Evolutionary conservation across 2,113 vertebrate genomes (phyloP).

Genomic region (Nicator chloris): DNA sequence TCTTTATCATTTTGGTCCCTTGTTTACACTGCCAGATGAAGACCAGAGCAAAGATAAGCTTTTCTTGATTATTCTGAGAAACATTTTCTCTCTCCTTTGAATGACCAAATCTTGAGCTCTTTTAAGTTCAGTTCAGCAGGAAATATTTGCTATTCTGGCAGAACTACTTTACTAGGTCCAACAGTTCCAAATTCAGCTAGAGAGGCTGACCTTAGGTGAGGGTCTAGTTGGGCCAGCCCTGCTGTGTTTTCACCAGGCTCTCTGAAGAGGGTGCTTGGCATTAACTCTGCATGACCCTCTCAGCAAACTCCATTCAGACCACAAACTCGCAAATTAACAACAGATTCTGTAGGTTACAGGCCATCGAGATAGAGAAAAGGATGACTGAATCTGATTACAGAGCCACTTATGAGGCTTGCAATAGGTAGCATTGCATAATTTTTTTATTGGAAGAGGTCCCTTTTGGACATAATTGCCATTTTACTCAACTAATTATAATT

Average conservation of each 20-base stretch:
- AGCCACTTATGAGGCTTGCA: background rate
- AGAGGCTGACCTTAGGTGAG: background rate
- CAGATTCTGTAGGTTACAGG: slow-evolving; percentile 11
- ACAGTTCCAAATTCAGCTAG: background rate
- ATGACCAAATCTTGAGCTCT: background rate
- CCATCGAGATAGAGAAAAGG: background rate
- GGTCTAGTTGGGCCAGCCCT: background rate
- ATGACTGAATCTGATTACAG: slow-evolving; percentile 1
- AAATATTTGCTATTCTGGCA: background rate
- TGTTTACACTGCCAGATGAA: background rate
- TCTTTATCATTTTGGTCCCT: background rate
- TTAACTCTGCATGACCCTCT: background rate
- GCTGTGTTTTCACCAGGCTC: background rate
- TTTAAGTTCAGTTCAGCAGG: background rate
- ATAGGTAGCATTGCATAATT: background rate
- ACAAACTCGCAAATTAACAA: slow-evolving; percentile 4
- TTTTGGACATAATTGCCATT: slow-evolving; percentile 26
- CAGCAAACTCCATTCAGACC: background rate
- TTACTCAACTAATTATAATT: slow-evolving; percentile 37
- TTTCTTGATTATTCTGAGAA: background rate
- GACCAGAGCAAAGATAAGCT: background rate
- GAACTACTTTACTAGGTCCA: background rate
- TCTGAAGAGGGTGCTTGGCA: background rate
- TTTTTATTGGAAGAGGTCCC: slow-evolving; percentile 1
- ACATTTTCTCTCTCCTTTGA: background rate